A percentile compares a stretch with the other conserved stretches of the same genome.
phyloP scores from a whole-genome alignment of 1,140 invertebrate genomes.

The Neodiprion virginianus region DNA sequence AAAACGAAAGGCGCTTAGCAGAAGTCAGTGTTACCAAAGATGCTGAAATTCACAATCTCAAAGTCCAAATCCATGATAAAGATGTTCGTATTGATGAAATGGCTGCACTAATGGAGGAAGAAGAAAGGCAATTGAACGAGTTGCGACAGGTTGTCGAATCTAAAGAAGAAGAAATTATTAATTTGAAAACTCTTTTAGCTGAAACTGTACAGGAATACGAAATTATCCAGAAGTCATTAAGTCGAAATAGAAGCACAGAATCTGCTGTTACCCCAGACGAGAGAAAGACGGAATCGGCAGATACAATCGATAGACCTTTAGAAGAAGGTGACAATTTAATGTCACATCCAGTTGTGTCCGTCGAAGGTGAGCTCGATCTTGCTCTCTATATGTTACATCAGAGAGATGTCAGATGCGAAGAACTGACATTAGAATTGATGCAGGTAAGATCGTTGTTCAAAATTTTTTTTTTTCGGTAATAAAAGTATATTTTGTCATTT shows the following conservation, averaged over 20 bases:
- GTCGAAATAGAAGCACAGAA: conserved; percentile 34
- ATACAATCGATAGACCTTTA: conserved; percentile 6
- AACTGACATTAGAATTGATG: conserved; percentile 84
- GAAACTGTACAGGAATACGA: conserved; percentile 67
- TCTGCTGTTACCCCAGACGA: conserved; percentile 16
- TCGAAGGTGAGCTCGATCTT: conserved; percentile 74
- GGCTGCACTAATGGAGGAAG: conserved; percentile 61
- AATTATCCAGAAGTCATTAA: conserved; percentile 43
- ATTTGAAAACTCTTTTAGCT: conserved; percentile 69
- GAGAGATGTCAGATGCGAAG: conserved; percentile 86
- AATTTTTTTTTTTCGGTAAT: background rate
- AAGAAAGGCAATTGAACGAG: conserved; percentile 59
- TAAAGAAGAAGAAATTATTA: conserved; percentile 73
- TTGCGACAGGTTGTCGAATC: conserved; percentile 66
- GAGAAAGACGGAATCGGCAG: conserved; percentile 26
- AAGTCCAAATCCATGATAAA: conserved; percentile 45
- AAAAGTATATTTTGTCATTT: background rate
- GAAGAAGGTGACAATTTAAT: conserved; percentile 25
- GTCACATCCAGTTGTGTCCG: background rate
- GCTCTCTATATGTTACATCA: conserved; percentile 87
- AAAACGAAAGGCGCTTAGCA: conserved; percentile 44
- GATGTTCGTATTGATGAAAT: conserved; percentile 60
- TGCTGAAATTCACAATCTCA: conserved; percentile 48
- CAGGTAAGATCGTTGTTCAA: conserved; percentile 54
- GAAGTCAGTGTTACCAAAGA: conserved; percentile 52